These are phyloP conservation scores for Hydrotaea diabolus DNA, from an alignment of 2,888 invertebrate species.

Conservation along the genomic window DNA sequence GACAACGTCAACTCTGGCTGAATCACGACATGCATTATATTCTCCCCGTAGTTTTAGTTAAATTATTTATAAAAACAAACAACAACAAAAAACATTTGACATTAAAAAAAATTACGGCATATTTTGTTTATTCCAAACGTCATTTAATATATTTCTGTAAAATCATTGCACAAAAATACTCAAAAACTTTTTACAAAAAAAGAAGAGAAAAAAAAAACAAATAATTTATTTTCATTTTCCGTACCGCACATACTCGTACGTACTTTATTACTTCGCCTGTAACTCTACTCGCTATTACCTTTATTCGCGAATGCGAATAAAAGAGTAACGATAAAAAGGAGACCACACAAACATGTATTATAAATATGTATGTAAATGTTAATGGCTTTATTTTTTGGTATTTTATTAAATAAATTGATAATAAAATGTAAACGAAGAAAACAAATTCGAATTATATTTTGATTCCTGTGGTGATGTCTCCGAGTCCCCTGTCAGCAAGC, in stretches of 20 bases:
- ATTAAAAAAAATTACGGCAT: neutral
- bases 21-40: slow-evolving; percentile 22
- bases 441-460: slow-evolving; percentile 42
- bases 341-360: slow-evolving; percentile 18
- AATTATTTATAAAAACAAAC: slow-evolving; percentile 65
- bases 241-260: slow-evolving; percentile 3
- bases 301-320: neutral
- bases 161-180: slow-evolving; percentile 41
- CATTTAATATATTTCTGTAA: slow-evolving; percentile 10
- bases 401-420: slow-evolving; percentile 56
- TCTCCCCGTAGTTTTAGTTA: slow-evolving; percentile 62
- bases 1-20: slow-evolving; percentile 74
- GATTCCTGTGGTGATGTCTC: slow-evolving; percentile 58
- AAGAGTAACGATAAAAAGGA: neutral
- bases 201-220: neutral
- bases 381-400: slow-evolving; percentile 46
- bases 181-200: slow-evolving; percentile 9
- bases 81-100: slow-evolving; percentile 3
- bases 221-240: slow-evolving; percentile 34
- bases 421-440: slow-evolving; percentile 43
- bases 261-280: neutral
- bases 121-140: neutral
- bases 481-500: neutral
- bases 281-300: neutral
- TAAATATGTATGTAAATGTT: slow-evolving; percentile 34